Evolutionary conservation across 2,797 vertebrate species (phyloP), one percentile per base, ranked within the genome.

Genomic region (Sebastes iracundus): DNA sequence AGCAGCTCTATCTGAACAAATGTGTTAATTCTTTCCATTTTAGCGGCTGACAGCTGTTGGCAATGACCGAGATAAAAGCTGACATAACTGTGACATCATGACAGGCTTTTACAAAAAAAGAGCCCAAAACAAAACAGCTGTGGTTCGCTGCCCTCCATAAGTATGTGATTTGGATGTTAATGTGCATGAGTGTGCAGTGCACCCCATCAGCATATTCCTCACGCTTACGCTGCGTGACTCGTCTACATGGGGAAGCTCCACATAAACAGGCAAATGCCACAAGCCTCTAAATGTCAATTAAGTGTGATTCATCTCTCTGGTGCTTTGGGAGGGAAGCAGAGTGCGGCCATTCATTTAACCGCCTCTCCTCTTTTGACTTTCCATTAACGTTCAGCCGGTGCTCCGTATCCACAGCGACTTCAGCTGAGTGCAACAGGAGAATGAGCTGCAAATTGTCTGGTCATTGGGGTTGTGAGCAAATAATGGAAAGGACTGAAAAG

Each of bases 261-360:
- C 88, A 76, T 74, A 86, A 88, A 91, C 90, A 87, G 80, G 79
- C 88, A 92, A 94, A 92, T 92, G 91, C 92, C 90, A 93, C 85
- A 58, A 90, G 89, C 90, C 76, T 92, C 88, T 86, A 91, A 93
- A 94, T 92, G 93, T 91, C 93, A 92, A 92, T 93, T 93, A 93
- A 75, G 60, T 70, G 82, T 87, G 90, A 92, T 92, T 93, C 89
- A 92, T 93, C 85, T 90, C 86, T 71, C 56, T 2, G 68, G 82
- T 81, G 90, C 82, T 28, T 68, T 16, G 81, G 80, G 81, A 79
- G 60, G 63, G 59, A 63, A 46, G 72, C 79, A 11, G 83, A 85
- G 79, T 53, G 79, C 11, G 72, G 86, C 83, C 69, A 14, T 85
- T 89, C 78, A 70, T 84, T 87, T 81, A 77, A 65, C 84, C 67